Conservation (phyloP, 2,888 invertebrate species). For the Nymphalis urticae region DNA sequence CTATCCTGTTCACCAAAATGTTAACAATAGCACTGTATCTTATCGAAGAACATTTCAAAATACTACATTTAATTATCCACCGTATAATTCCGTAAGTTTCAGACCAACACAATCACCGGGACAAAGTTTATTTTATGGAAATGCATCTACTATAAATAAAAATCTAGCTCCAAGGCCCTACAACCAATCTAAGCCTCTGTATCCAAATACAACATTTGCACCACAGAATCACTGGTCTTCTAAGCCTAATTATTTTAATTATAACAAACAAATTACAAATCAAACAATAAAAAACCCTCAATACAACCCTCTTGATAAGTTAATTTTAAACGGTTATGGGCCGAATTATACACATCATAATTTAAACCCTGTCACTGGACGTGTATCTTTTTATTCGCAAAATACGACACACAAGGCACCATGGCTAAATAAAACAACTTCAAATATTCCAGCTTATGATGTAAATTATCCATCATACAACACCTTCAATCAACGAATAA, state of each 20-base stretch:
- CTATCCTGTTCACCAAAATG: not conserved
- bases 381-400: not conserved
- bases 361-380: not conserved
- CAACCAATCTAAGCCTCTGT: not conserved
- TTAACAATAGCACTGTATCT: not conserved
- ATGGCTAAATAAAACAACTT: not conserved
- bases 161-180: not conserved
- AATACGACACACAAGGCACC: not conserved
- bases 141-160: no score
- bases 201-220: not conserved
- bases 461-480: not conserved
- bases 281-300: constrained; percentile 1
- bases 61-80: constrained; percentile 4
- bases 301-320: not conserved
- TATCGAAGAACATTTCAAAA: not conserved
- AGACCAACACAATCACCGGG: constrained; percentile 4
- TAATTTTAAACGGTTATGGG: not conserved
- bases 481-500: not conserved
- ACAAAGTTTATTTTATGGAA: not conserved
- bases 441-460: not conserved
- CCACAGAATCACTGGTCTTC: not conserved
- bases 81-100: constrained; percentile 10
- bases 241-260: not conserved
- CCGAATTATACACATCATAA: not conserved
- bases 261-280: not conserved